A percentile compares a stretch with the other conserved stretches of the same genome.
Evolutionary conservation across 2,797 vertebrate species (phyloP).

Genomic region (Macrochelys suwanniensis): DNA sequence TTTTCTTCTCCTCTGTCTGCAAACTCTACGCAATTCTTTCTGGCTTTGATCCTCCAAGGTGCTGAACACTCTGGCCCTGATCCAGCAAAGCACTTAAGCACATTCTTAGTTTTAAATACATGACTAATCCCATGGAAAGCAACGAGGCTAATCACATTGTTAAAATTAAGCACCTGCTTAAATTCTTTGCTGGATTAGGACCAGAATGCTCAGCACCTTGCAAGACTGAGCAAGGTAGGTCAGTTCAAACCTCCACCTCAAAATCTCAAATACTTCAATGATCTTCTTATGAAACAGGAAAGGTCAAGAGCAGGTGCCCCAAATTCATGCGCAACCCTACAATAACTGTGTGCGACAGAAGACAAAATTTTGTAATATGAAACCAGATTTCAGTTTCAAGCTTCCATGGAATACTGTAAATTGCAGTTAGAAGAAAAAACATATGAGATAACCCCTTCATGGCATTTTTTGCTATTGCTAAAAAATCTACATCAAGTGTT

Average conservation of each 20-base stretch:
- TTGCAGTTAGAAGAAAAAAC: not conserved
- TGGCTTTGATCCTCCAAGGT: not conserved
- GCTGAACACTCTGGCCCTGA: not conserved
- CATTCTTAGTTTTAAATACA: not conserved
- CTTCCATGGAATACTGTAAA: not conserved
- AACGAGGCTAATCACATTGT: not conserved
- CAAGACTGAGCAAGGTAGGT: not conserved
- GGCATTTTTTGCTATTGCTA: not conserved
- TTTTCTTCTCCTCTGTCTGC: not conserved
- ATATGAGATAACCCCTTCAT: not conserved
- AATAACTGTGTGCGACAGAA: not conserved
- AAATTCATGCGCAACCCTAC: not conserved
- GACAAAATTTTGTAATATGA: not conserved
- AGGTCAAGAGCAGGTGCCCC: not conserved
- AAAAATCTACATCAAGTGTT: not conserved
- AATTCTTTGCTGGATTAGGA: not conserved
- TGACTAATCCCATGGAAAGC: not conserved
- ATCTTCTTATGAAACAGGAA: not conserved
- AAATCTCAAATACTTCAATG: not conserved
- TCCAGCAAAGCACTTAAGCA: not conserved
- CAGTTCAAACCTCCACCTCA: not conserved
- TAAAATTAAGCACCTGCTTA: not conserved
- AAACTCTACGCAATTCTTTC: not conserved
- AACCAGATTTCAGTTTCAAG: not conserved
- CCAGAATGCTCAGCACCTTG: not conserved